Conservation (phyloP, 2,888 invertebrate genomes). For the Stenchaetothrips biformis region DNA sequence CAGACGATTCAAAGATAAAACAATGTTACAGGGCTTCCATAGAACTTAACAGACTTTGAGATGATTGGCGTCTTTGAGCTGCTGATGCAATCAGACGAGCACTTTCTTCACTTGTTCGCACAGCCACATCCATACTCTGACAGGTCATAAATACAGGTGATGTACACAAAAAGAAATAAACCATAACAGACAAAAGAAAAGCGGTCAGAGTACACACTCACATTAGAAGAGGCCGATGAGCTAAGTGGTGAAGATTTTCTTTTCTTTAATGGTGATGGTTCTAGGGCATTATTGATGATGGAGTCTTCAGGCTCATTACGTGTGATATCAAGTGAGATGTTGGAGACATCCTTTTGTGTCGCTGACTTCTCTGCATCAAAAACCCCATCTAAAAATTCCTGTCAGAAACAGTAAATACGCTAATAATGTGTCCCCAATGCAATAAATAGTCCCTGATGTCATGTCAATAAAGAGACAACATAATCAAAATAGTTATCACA, state of each 20-base stretch:
- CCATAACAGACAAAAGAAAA: too few species aligned
- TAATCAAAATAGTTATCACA: neutral
- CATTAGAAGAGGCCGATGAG: neutral
- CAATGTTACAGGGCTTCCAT: neutral
- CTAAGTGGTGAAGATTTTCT: neutral
- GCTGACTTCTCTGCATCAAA: slow-evolving; percentile 7
- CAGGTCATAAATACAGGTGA: too few species aligned
- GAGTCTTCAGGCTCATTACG: neutral
- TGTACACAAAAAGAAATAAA: too few species aligned
- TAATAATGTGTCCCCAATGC: neutral
- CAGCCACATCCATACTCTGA: neutral
- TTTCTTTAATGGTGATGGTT: neutral
- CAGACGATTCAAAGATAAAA: too few species aligned
- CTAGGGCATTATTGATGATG: neutral
- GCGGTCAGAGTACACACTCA: too few species aligned
- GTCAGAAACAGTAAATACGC: neutral
- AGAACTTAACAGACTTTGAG: neutral
- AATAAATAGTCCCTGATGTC: neutral
- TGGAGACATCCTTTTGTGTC: neutral
- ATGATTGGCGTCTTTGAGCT: neutral
- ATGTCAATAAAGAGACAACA: neutral
- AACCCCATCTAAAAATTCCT: slow-evolving; percentile 4
- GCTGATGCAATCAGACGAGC: neutral
- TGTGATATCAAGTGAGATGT: neutral
- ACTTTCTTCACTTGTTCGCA: slow-evolving; percentile 1